Conservation (phyloP, 2,113 vertebrate genomes). For the Malurus elegans region DNA sequence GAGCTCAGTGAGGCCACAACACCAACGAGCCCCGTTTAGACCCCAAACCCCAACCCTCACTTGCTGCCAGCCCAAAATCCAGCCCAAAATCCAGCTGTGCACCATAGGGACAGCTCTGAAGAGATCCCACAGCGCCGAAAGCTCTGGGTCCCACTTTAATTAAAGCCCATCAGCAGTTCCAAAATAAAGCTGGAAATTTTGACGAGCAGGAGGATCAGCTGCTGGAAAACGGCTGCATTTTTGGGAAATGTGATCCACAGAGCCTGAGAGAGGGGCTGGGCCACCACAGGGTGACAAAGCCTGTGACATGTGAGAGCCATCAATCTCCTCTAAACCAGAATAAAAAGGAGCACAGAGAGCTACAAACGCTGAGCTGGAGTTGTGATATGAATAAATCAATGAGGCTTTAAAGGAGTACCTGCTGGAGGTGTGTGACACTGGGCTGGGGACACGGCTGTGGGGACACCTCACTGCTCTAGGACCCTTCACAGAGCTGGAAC, state of each 20-base stretch:
- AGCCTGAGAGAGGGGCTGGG: not conserved
- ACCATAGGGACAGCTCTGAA: not conserved
- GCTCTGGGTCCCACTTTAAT: not conserved
- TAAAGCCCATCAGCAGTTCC: not conserved
- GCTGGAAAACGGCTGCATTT: not conserved
- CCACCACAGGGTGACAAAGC: not conserved
- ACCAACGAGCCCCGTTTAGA: not conserved
- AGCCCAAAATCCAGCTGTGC: not conserved
- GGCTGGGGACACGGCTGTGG: not conserved
- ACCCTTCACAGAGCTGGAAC: not conserved
- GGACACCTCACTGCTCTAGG: fast-evolving
- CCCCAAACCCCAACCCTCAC: not conserved
- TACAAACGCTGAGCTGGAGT: fast-evolving
- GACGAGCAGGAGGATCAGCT: not conserved
- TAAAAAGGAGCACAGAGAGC: not conserved
- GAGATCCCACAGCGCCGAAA: not conserved
- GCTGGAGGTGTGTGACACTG: not conserved
- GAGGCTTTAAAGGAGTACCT: not conserved
- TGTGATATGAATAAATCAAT: fast-evolving
- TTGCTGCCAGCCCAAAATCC: not conserved
- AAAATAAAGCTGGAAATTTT: not conserved
- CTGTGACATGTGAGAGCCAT: not conserved
- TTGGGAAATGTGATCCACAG: not conserved
- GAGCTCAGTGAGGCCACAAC: not conserved
- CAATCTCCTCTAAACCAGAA: not conserved